A percentile compares a stretch with the other conserved stretches of the same genome.
These are phyloP conservation scores for Acronicta alni DNA, from an alignment of 2,888 invertebrate species.

Conservation along the genomic window DNA sequence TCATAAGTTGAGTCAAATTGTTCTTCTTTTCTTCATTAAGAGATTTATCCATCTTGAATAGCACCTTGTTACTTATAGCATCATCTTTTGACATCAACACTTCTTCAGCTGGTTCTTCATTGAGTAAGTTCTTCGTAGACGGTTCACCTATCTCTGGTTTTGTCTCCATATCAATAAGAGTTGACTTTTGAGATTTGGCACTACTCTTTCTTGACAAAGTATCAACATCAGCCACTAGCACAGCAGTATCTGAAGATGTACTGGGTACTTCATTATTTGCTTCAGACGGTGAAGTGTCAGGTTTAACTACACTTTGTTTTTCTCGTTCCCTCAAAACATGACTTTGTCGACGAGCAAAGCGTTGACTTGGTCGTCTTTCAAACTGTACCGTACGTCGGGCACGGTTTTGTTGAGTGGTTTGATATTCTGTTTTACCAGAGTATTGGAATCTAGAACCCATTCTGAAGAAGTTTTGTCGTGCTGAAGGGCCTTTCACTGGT, in stretches of 20 bases:
- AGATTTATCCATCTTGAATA: slow-evolving; percentile 82
- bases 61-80: slow-evolving; percentile 83
- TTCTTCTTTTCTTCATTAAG: slow-evolving; percentile 80
- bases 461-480: slow-evolving; percentile 98
- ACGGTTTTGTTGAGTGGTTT: slow-evolving; percentile 97
- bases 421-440: slow-evolving; percentile 99
- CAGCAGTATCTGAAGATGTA: slow-evolving; percentile 66
- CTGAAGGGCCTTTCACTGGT: slow-evolving; percentile 96
- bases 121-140: slow-evolving; percentile 80
- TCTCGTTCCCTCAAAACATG: slow-evolving; percentile 95
- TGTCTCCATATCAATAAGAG: slow-evolving; percentile 70
- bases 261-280: slow-evolving; percentile 70
- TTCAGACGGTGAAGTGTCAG: slow-evolving; percentile 72
- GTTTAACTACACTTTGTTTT: slow-evolving; percentile 85
- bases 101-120: slow-evolving; percentile 78
- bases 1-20: slow-evolving; percentile 80
- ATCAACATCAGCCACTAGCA: slow-evolving; percentile 69
- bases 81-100: slow-evolving; percentile 83
- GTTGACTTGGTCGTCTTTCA: slow-evolving; percentile 98
- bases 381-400: slow-evolving; percentile 98
- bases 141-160: slow-evolving; percentile 73
- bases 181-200: slow-evolving; percentile 88
- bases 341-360: slow-evolving; percentile 97
- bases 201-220: slow-evolving; percentile 87
- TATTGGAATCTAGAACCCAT: slow-evolving; percentile 99